These are phyloP conservation scores for Parauchenoglanis punctatus DNA, from an alignment of 2,797 vertebrate species.

Conservation along the genomic window DNA sequence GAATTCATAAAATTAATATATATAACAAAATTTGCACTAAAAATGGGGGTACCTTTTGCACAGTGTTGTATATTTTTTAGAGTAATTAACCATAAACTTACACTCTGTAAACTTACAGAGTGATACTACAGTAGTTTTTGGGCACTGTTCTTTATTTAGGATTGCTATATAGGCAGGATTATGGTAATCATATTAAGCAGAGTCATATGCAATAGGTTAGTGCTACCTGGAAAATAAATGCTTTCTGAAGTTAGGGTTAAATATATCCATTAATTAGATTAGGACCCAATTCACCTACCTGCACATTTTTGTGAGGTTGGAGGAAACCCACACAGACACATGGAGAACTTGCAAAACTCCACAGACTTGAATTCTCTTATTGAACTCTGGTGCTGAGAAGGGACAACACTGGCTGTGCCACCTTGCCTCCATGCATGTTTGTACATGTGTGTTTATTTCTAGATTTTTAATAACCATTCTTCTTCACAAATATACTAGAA, in stretches of 20 bases:
- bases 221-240: constrained; percentile 48
- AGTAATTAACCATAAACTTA: constrained; percentile 66
- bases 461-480: too few species aligned
- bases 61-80: neutral
- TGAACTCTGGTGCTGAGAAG: too few species aligned
- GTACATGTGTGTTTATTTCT: too few species aligned
- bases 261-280: neutral
- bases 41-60: too few species aligned
- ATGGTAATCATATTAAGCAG: constrained; percentile 51
- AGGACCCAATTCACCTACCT: neutral
- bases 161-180: constrained; percentile 31
- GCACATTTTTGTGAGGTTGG: too few species aligned
- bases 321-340: too few species aligned
- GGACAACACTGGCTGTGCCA: too few species aligned
- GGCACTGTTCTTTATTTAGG: neutral
- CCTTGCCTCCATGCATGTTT: too few species aligned
- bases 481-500: too few species aligned
- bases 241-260: neutral
- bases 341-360: too few species aligned
- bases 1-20: too few species aligned
- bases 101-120: neutral
- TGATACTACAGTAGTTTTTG: neutral
- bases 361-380: neutral
- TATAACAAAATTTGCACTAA: too few species aligned
- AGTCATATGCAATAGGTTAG: constrained; percentile 43